phyloP scores from a whole-genome alignment of 2,888 invertebrate species.

The Merodon equestris region DNA sequence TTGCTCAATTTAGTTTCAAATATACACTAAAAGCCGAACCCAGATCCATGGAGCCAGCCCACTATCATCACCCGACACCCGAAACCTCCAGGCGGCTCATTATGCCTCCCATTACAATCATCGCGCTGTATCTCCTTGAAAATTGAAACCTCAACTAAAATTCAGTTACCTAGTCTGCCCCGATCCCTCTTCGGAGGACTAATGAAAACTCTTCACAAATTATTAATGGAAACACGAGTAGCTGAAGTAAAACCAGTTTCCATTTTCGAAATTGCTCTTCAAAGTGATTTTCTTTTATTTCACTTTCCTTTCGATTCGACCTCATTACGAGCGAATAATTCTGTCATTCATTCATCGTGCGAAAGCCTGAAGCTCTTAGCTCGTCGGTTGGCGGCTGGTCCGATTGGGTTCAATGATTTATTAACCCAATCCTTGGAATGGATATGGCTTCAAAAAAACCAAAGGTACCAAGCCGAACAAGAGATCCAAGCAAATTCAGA shows the following conservation, averaged over 20 bases:
- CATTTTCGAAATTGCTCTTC: slow-evolving; percentile 37
- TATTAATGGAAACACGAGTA: slow-evolving; percentile 50
- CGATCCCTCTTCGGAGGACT: slow-evolving; percentile 3
- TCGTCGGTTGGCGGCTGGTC: too few relatives aligned
- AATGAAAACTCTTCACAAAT: slow-evolving; percentile 51
- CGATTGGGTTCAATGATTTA: slow-evolving; percentile 37
- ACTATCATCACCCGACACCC: background rate
- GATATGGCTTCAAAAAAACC: background rate
- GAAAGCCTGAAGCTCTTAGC: too few relatives aligned
- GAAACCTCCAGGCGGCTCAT: slow-evolving; percentile 28
- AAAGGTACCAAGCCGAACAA: slow-evolving; percentile 8
- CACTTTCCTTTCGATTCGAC: slow-evolving; percentile 10
- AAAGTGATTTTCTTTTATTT: slow-evolving; percentile 13
- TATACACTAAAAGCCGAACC: background rate
- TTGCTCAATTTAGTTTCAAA: background rate
- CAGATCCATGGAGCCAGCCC: too few relatives aligned
- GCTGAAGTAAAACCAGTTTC: slow-evolving; percentile 27
- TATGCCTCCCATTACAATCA: slow-evolving; percentile 25
- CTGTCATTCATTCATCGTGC: slow-evolving; percentile 7
- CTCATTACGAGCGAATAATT: slow-evolving; percentile 42
- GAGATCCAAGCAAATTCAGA: slow-evolving; percentile 39
- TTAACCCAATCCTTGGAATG: slow-evolving; percentile 13
- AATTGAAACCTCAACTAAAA: slow-evolving; percentile 60
- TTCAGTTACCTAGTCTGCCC: slow-evolving; percentile 49
- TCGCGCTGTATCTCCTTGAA: slow-evolving; percentile 33